phyloP scores from a whole-genome alignment of 2,113 vertebrate genomes.

The Poicephalus gulielmi region DNA sequence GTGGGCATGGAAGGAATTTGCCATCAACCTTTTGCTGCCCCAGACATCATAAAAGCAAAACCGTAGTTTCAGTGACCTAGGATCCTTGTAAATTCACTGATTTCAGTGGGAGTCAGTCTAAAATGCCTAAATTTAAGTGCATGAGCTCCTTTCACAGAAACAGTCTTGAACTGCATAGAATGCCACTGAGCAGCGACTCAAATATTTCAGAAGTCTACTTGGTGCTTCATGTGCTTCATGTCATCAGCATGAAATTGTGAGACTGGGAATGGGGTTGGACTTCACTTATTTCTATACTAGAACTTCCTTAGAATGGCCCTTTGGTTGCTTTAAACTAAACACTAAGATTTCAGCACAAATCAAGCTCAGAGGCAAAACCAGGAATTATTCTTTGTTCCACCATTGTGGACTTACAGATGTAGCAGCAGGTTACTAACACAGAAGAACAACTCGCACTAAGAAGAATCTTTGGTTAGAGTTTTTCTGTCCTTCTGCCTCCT shows the following conservation, averaged over 20 bases:
- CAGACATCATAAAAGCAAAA: neutral
- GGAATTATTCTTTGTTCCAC: neutral
- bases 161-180: neutral
- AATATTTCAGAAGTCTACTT: neutral
- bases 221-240: neutral
- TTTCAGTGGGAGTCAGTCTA: neutral
- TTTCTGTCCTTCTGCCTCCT: neutral
- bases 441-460: neutral
- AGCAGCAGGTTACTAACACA: neutral
- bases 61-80: neutral
- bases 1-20: neutral
- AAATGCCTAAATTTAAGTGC: neutral
- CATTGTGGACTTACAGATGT: neutral
- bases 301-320: neutral
- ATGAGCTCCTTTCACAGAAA: neutral
- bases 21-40: neutral
- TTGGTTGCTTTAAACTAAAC: neutral
- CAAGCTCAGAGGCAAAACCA: neutral
- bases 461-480: neutral
- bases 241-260: neutral
- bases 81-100: neutral
- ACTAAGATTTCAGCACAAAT: neutral
- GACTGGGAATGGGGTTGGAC: rapidly evolving
- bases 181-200: neutral
- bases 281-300: neutral